phyloP scores from a whole-genome alignment of 2,888 invertebrate genomes.

The Rhopalosiphum nymphaeae region DNA sequence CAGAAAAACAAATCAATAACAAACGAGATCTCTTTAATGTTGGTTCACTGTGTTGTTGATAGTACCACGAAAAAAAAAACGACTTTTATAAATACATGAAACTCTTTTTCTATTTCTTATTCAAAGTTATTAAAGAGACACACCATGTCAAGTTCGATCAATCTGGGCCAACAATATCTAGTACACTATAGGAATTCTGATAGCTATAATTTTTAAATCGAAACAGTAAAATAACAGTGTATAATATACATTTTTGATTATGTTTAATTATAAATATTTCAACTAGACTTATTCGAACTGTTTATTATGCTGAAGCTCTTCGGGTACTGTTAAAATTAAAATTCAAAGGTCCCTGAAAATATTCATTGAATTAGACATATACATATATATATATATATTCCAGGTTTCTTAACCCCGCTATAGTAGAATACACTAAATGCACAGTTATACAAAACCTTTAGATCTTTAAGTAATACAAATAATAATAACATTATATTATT shows the following conservation, averaged over 20 bases:
- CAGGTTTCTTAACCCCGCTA: background rate
- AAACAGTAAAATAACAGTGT: background rate
- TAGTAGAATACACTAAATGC: background rate
- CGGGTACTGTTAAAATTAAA: background rate
- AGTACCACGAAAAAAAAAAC: background rate
- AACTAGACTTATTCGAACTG: background rate
- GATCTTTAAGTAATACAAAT: background rate
- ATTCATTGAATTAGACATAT: background rate
- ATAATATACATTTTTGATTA: background rate
- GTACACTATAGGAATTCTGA: background rate
- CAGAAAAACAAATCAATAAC: background rate
- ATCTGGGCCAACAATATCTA: background rate
- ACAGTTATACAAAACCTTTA: background rate
- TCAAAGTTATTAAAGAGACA: background rate
- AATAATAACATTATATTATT: background rate
- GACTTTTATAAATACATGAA: background rate
- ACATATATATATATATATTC: too few relatives aligned
- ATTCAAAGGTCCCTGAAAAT: background rate
- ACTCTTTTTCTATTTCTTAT: background rate
- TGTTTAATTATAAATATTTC: background rate
- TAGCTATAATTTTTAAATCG: background rate
- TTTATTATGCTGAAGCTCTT: background rate
- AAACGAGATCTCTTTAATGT: background rate
- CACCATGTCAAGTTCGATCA: background rate
- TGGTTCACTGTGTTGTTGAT: background rate